Base-by-base conservation (phyloP, 2,113 vertebrate species). In the Leptobrachium leishanense region DNA sequence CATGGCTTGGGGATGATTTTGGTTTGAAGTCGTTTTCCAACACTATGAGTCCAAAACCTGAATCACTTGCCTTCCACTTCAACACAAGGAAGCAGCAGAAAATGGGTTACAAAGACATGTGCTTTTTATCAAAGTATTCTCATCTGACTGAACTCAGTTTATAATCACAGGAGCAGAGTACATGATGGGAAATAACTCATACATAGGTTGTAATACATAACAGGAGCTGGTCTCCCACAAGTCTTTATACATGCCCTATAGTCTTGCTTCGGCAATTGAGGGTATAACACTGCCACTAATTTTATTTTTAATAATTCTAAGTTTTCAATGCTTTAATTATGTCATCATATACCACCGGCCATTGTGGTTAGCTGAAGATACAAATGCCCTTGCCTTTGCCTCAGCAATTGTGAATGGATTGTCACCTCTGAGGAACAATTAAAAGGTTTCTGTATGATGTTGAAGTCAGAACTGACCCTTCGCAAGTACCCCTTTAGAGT, bases 281-380 rank as follows among this genome's bases (percentile, higher is more conserved):
- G 50, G 69, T 4, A 72, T 78, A 79, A 72, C 40, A 54, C 64
- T 73, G 63, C 70, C 70, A 79, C 63, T 73, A 66, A 79, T 74
- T 72, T 79, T 79, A 44, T 59, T 44, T 79, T 39, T 66, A 50
- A 10, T 70, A 70, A 68, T 31, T 7, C 46, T 50, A 46, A 46
- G n/a, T 12, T 44, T 44, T 20, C 20, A n/a, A 44, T n/a, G 20
- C 42, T 13, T 9, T 66, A 39, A 54, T 54, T 54, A 11, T 2
- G 12, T 11, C 12, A 11, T 54, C 50, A 54, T 8, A 11, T 12
- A 59, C 10, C 55, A 40, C 6, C 31, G 42, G 41, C 41, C 55
- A 12, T 59, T 3, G 8, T 59, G 55, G 55, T 12, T 13, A 42
- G 9, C 10, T 12, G 55, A 59, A 59, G 55, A 59, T 59, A 12